phyloP scores from a whole-genome alignment of 1,140 invertebrate species.

The Ylistrum balloti region DNA sequence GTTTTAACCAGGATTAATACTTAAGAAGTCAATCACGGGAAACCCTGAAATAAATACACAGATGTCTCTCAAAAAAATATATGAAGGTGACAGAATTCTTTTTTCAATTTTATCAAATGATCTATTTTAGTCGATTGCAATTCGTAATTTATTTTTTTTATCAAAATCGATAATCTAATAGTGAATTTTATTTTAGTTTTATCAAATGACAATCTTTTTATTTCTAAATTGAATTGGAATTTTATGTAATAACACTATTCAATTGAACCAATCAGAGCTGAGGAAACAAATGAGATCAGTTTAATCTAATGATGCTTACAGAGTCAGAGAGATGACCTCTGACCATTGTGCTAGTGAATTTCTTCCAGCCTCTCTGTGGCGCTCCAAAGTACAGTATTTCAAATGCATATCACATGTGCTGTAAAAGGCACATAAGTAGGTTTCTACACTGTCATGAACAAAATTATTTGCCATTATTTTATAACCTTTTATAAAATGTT shows the following conservation, averaged over 20 bases:
- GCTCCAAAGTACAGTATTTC: no score
- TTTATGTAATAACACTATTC: not conserved
- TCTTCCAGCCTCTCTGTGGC: not conserved
- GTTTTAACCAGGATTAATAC: not conserved
- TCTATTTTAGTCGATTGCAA: not conserved
- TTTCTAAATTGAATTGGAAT: conserved; percentile 27
- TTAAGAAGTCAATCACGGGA: not conserved
- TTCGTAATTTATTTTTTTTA: conserved; percentile 21
- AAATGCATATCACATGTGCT: no score
- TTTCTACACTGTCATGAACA: no score
- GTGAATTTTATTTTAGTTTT: conserved; percentile 29
- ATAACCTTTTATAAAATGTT: no score
- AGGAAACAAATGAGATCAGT: not conserved
- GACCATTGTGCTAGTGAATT: not conserved
- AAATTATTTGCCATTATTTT: no score
- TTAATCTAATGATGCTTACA: not conserved
- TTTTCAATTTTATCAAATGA: conserved; percentile 23
- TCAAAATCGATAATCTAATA: not conserved
- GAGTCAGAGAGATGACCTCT: not conserved
- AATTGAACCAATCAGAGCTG: not conserved
- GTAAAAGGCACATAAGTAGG: no score
- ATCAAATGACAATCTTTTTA: conserved; percentile 1
- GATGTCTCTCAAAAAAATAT: not conserved
- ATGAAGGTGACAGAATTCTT: not conserved
- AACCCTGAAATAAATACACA: not conserved